Evolutionary conservation across 2,888 invertebrate species (phyloP).

Genomic region (Plebejus melissa): DNA sequence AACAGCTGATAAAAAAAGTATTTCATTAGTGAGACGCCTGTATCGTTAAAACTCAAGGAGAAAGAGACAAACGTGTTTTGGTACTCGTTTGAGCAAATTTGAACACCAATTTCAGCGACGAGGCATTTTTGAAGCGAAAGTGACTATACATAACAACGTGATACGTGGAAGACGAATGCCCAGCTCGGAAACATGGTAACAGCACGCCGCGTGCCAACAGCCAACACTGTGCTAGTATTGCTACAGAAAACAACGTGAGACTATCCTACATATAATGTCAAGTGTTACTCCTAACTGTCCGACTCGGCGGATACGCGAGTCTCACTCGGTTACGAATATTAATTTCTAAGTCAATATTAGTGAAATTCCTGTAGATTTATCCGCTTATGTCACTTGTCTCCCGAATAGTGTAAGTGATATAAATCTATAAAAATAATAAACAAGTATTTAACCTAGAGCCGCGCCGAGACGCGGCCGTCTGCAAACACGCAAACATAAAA

Average conservation of each 20-base stretch:
- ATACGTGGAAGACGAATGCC: conserved; percentile 68
- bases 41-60: conserved; percentile 19
- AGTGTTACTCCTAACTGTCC: not conserved
- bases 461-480: conserved; percentile 20
- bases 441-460: conserved; percentile 40
- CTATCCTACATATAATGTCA: conserved; percentile 22
- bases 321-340: not conserved
- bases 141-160: conserved; percentile 71
- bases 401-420: conserved; percentile 44
- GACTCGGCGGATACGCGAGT: not conserved
- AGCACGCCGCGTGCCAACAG: conserved; percentile 31
- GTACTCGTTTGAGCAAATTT: conserved; percentile 29
- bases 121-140: conserved; percentile 34
- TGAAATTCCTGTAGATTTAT: not conserved
- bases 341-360: conserved; percentile 13
- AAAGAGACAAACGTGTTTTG: conserved; percentile 15
- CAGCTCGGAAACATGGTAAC: conserved; percentile 65
- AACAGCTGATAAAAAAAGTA: not conserved
- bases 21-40: conserved; percentile 8
- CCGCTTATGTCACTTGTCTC: conserved; percentile 39
- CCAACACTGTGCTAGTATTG: conserved; percentile 28
- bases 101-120: conserved; percentile 29
- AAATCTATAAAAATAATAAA: conserved; percentile 52
- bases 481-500: conserved; percentile 42
- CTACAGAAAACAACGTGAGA: conserved; percentile 10